Base-by-base conservation (phyloP, 2,797 vertebrate genomes). In the Melanotaenia parkinsoni region DNA sequence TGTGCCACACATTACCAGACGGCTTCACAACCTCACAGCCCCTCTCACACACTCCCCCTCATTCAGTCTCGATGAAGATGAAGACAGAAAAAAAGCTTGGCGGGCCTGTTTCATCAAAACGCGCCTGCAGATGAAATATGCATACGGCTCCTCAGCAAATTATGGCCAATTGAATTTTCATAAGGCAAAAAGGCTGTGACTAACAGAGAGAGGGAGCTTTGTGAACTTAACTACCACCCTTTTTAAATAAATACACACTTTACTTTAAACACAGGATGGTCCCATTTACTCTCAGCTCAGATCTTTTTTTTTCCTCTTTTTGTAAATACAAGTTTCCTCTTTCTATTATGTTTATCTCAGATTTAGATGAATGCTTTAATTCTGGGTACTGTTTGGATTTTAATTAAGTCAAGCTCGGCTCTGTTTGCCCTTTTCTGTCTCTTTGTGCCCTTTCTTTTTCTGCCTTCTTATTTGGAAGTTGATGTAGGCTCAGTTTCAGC, bases 121-220 rank as follows among this genome's bases (percentile, higher is more conserved):
- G 74, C 72, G 62, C 63, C 88, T 68, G 75, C 77, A 90, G 80
- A 90, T 94, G 72, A 93, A 94, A 94, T 92, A 93, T 94, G 89
- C 89, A 93, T 90, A 82, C 20, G 67, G 73, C 84, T 92, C 80
- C 83, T 89, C 90, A 73, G 91, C 91, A 93, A 93, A 92, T 93
- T 92, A 93, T 79, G 88, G 81, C 80, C 85, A 81, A 90, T 89
- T 89, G 91, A 93, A 94, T 92, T 94, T 93, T 93, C 91, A 93
- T 93, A 91, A 93, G 89, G 83, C 80, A 60, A 85, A 87, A 80
- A 79, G 77, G 74, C 80, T 84, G 70, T 74, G 79, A 86, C 83
- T 86, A 70, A 60, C 56, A 76, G 65, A 82, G 74, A 85, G 80
- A 81, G 76, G 67, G 77, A 84, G 84, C 82, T 81, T 66, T 61